phyloP scores from a whole-genome alignment of 2,797 vertebrate genomes.

The Girardinus metallicus region DNA sequence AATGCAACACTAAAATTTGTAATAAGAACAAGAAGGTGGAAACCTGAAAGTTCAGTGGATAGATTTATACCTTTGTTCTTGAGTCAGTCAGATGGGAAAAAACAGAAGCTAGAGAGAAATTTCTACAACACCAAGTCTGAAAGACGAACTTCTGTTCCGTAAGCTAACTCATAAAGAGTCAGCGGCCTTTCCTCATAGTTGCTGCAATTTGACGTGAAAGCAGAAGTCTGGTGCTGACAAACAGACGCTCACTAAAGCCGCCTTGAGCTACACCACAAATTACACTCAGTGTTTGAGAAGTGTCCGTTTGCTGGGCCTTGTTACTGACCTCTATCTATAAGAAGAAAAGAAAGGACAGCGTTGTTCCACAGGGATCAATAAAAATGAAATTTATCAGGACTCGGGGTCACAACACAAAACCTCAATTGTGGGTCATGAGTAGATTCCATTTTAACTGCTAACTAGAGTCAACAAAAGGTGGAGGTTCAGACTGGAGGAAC shows the following conservation, averaged over 20 bases:
- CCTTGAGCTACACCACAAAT: constrained; percentile 44
- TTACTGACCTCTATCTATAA: constrained; percentile 57
- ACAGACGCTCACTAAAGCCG: constrained; percentile 23
- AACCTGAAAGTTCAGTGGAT: constrained; percentile 19
- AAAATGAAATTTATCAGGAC: constrained; percentile 27
- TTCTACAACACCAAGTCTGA: constrained; percentile 16
- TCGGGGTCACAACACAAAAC: constrained; percentile 40
- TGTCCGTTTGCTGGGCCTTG: constrained; percentile 35
- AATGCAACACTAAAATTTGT: constrained; percentile 41
- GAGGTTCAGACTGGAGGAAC: constrained; percentile 6
- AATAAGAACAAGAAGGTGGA: constrained; percentile 19
- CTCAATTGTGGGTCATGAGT: constrained; percentile 41
- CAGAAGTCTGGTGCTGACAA: constrained; percentile 23
- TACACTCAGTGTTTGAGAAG: constrained; percentile 12
- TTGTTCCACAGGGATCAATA: constrained; percentile 61
- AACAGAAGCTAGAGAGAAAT: not conserved
- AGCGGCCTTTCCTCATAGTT: constrained; percentile 2
- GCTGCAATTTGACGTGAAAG: constrained; percentile 21
- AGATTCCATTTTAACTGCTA: constrained; percentile 37
- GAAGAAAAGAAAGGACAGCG: constrained; percentile 38
- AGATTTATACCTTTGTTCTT: constrained; percentile 24
- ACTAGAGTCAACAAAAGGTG: constrained; percentile 5
- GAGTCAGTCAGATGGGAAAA: constrained; percentile 20
- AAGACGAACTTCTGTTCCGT: constrained; percentile 23
- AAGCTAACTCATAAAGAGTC: constrained; percentile 20